Evolutionary conservation across 2,888 invertebrate species (phyloP), one percentile per base, ranked within the genome.

Genomic region (Doris montereyensis): DNA sequence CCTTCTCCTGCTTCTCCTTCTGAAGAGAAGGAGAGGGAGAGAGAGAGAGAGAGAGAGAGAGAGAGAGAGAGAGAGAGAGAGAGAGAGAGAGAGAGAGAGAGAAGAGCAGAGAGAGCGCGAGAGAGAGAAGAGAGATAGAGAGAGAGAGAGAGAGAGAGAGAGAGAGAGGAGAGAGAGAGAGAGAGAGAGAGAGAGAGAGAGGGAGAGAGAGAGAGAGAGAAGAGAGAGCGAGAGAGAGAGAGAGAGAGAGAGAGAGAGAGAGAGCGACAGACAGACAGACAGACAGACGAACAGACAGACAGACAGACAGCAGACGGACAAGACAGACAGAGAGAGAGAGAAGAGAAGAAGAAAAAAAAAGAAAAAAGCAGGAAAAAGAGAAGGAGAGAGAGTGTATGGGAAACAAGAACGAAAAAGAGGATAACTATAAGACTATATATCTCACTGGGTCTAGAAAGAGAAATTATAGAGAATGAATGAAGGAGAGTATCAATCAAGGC

Each of bases 131-230:
- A n/a, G n/a, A n/a, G n/a, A n/a, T n/a, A n/a, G n/a, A n/a, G n/a
- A n/a, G n/a, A n/a, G n/a, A n/a, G n/a, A n/a, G n/a, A n/a, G n/a
- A n/a, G n/a, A n/a, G n/a, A n/a, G n/a, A n/a, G n/a, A n/a, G n/a
- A n/a, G 30, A 28, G 32, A 32, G 34, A 2, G 70, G 21, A 21
- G 32, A 8, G 32, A 30, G 10, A 30, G 10, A 41, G 10, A 72
- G 52, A 41, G 52, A 52, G 72, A 72, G 72, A 21, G 52, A 21
- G 52, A 72, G 52, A 21, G 52, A 41, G 57, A 72, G 72, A 41
- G 13, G 32, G 72, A 71, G 73, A n/a, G 2, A 26, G 21, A 34
- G 74, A 32, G 17, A 30, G 60, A 74, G 41, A 13, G 30, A 2
- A 32, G 30, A 30, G 32, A 32, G 74, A 34, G n/a, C n/a, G n/a